A percentile compares a stretch with the other conserved stretches of the same genome.
phyloP scores from a whole-genome alignment of 2,113 vertebrate species.

The Ochotona curzoniae region DNA sequence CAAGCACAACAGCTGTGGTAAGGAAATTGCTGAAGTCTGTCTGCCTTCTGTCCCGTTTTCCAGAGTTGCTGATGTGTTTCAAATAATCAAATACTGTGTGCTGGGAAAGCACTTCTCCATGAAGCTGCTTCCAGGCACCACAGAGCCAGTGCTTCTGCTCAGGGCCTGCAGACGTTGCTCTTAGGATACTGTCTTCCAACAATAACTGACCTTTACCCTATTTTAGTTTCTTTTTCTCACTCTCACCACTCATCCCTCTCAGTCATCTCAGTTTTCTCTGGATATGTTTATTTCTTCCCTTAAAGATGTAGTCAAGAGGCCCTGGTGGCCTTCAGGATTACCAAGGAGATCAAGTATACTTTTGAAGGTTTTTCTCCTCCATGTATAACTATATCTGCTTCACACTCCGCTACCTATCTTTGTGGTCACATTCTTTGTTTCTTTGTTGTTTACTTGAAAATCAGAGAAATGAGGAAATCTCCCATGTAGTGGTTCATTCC shows the following conservation, averaged over 20 bases:
- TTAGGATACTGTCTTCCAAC: constrained; percentile 43
- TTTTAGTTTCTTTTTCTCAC: constrained; percentile 51
- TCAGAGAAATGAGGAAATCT: too few relatives aligned
- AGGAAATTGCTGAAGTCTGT: constrained; percentile 35
- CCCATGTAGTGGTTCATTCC: too few relatives aligned
- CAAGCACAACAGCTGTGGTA: constrained; percentile 47
- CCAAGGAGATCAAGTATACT: constrained; percentile 38
- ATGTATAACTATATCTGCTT: not conserved
- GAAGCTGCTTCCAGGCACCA: constrained; percentile 16
- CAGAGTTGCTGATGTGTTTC: constrained; percentile 53
- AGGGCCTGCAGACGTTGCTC: not conserved
- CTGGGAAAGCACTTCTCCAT: constrained; percentile 27
- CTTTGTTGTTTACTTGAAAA: too few relatives aligned
- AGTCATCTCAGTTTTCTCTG: not conserved
- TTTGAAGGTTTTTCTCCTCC: constrained; percentile 12
- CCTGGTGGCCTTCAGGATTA: constrained; percentile 35
- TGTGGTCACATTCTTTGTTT: not conserved
- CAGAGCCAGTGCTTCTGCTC: constrained; percentile 31
- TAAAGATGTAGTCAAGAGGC: constrained; percentile 46
- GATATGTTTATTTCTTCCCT: constrained; percentile 60
- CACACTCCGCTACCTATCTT: not conserved
- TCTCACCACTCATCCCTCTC: not conserved
- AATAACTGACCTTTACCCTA: constrained; percentile 51
- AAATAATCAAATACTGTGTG: constrained; percentile 11
- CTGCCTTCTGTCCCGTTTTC: constrained; percentile 51